These are phyloP conservation scores for Drosophila emarginata DNA, from an alignment of 2,888 invertebrate genomes.

Conservation along the genomic window DNA sequence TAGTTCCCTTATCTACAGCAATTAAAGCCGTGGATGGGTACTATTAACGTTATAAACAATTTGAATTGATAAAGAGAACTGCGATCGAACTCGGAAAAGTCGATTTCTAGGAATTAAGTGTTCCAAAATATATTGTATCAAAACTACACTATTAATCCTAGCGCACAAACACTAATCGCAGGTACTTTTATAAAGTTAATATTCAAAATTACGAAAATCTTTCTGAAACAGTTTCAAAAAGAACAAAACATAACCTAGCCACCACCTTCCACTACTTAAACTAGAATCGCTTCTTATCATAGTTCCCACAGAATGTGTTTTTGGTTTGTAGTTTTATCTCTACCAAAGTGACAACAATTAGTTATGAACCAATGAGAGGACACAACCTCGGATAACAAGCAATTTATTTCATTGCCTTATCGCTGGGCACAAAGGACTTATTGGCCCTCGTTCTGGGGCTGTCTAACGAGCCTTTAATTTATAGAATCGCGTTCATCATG, in stretches of 20 bases:
- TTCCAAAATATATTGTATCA: too few species aligned
- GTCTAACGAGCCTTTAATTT: constrained; percentile 76
- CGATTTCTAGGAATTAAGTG: too few species aligned
- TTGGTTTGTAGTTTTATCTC: constrained; percentile 29
- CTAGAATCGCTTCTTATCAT: constrained; percentile 10
- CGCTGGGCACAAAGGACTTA: constrained; percentile 42
- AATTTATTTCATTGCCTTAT: constrained; percentile 43
- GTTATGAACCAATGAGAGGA: constrained; percentile 56
- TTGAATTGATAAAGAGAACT: too few species aligned
- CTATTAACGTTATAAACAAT: too few species aligned
- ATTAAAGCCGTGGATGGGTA: too few species aligned
- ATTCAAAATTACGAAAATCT: background rate
- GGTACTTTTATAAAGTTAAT: too few species aligned
- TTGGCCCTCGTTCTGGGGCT: constrained; percentile 22
- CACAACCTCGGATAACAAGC: constrained; percentile 37
- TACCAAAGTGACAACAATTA: constrained; percentile 63
- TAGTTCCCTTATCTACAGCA: background rate
- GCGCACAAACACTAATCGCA: too few species aligned
- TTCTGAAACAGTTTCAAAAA: background rate
- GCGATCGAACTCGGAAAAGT: too few species aligned
- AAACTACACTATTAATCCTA: too few species aligned
- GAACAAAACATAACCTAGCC: background rate
- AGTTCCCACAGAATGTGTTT: constrained; percentile 4
- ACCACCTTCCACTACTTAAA: background rate
- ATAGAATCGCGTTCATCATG: constrained; percentile 56